Base-by-base conservation (phyloP, 2,888 invertebrate species). In the Meandrusa payeni region DNA sequence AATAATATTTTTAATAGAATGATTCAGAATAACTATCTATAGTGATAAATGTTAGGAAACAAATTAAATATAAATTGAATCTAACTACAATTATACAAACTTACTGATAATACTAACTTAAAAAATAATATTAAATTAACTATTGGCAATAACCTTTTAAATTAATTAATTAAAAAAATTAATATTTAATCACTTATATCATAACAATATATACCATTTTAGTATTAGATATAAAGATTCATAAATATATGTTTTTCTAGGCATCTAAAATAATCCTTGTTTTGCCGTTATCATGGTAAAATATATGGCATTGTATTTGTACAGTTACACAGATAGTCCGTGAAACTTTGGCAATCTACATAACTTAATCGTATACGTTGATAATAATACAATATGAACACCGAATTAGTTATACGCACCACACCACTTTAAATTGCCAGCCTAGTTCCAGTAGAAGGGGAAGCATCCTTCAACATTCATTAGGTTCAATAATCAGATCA, bases 401-500 rank as follows among this genome's bases (percentile, higher is more conserved):
- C 58, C 64, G 62, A 66, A 69, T 71, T 67, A 71, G 64, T 66
- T 57, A 57, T 61, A 61, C 55, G 56, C 56, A 54, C 54, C 50
- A 50, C 51, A 52, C 45, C 50, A 59, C 57, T 57, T 54, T 59
- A 62, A 54, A 59, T 61, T 59, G 55, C 59, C 32, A 32, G 59
- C 62, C 56, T 49, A 55, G 56, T 59, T 59, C 50, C 60, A 20
- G 19, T 19, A 6, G 52, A 46, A 46, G 48, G 45, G 54, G 47
- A 52, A 55, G 19, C 34, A 24, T 40, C 47, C 42, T n/a, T 43
- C 60, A 59, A 67, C 72, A 68, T 67, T 73, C 74, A 76, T 73
- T 65, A 76, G 71, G 61, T 67, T 64, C 68, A 63, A 76, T 79
- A 73, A 78, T 74, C n/a, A n/a, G n/a, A n/a, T n/a, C n/a, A n/a